phyloP scores from a whole-genome alignment of 2,888 invertebrate species.

The Clivina fossor region DNA sequence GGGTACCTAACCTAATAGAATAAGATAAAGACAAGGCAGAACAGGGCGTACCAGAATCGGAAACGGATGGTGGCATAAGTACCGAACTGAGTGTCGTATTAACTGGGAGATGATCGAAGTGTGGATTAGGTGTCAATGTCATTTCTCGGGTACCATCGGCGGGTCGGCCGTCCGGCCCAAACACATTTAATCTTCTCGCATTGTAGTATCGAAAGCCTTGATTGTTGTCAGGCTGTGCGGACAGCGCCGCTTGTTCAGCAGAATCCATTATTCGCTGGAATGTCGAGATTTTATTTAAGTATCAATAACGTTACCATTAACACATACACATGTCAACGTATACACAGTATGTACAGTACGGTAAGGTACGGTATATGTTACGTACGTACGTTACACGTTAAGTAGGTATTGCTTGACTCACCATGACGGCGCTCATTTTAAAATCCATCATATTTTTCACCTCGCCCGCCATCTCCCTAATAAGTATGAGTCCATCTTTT shows the following conservation, averaged over 20 bases:
- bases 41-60: constrained; percentile 62
- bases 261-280: constrained; percentile 87
- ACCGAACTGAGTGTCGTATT: constrained; percentile 85
- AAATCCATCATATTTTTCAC: constrained; percentile 93
- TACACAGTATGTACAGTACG: too few species aligned
- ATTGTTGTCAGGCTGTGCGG: constrained; percentile 57
- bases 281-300: not conserved
- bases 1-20: too few species aligned
- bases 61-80: constrained; percentile 80
- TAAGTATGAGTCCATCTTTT: constrained; percentile 82
- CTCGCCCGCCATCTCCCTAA: constrained; percentile 85
- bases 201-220: constrained; percentile 69
- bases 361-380: too few species aligned
- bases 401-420: constrained; percentile 54
- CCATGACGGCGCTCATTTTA: constrained; percentile 89
- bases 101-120: constrained; percentile 84
- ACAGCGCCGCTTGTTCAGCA: constrained; percentile 82
- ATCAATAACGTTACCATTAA: too few species aligned
- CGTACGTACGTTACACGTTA: not conserved
- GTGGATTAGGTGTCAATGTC: constrained; percentile 72
- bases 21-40: constrained; percentile 10
- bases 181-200: constrained; percentile 78
- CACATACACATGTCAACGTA: too few species aligned
- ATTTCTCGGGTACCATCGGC: constrained; percentile 71
- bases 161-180: constrained; percentile 73